Evolutionary conservation across 2,113 vertebrate species (phyloP), one percentile per base, ranked within the genome.

Genomic region (Indicator maculatus): DNA sequence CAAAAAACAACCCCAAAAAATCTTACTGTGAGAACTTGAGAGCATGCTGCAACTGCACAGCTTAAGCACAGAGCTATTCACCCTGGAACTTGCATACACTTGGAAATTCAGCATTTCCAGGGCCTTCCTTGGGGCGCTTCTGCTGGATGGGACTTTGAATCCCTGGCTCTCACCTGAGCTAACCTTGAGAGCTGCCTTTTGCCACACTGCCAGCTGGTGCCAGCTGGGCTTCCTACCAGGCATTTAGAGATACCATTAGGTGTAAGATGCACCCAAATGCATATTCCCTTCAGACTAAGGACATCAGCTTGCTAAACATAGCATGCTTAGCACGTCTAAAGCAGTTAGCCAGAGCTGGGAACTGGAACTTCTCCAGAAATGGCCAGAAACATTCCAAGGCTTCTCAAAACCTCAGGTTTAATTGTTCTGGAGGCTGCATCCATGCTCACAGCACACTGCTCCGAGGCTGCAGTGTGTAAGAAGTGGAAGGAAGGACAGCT

Each of bases 261-360:
- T 50, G 65, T 28, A 77, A 55, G 39, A 83, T 44, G 61, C 77
- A 80, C 59, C 38, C 60, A 70, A 47, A 89, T 86, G 65, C 84
- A 82, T 82, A 86, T 59, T 91, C 52, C 77, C 53, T 86, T 82
- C 66, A 27, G 81, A 56, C 91, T 95, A 93, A 96, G 78, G 75
- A 45, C 63, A 95, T 86, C 81, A 73, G 1, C 61, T 88, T 96
- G 90, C 94, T 95, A 96, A 96, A 95, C 92, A 91, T 95, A 96
- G 91, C 8, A 0, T 41, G 84, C 83, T 96, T 92, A 94, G 69
- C 15, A 8, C 1, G 80, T 87, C 95, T 93, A 78, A 93, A 87
- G 88, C 91, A 90, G 85, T 91, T 95, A 95, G 64, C 41, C 33
- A 85, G 83, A 91, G 74, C 71, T 53, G 45, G 12, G 44, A 83